Evolutionary conservation across 2,888 invertebrate species (phyloP), one percentile per base, ranked within the genome.

Genomic region (Himalopsyche kuldschensis): DNA sequence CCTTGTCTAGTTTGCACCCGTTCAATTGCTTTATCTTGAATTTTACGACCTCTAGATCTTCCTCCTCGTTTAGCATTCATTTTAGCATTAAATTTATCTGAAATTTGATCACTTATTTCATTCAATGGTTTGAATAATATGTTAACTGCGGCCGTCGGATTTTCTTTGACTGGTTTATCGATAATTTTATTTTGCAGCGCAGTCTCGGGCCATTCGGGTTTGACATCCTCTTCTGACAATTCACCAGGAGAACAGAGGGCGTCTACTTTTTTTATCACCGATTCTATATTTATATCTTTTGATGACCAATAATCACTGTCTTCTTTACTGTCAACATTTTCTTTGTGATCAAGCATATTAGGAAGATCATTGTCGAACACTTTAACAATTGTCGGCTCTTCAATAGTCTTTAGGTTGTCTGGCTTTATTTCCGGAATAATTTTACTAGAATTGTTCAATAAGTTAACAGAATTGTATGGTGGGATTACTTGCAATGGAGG

Each of bases 191-290:
- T 87, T 84, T 85, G 15, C 15, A 78, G 80, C 27, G 11, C 78
- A 24, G 80, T 81, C 24, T 31, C 24, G 10, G 86, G 4, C 88
- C 88, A 82, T 86, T 88, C 47, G 88, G 88, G 79, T 87, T 89
- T 90, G 46, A 88, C 88, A 75, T 87, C 83, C 86, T 89, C 89
- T 86, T 90, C 90, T 3, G 90, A 90, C 55, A 90, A 85, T 86
- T 91, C 90, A 86, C 92, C 92, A 11, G 89, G 89, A 6, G 91
- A 90, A 88, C 95, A 94, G 63, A 95, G 89, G 0, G 94, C 94
- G 87, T 95, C 95, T 0, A 95, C 94, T 87, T 95, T 95, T 89
- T 96, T 96, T 85, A 96, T 96, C 1, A 96, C 96, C 27, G 96
- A 96, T 87, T 96, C 96, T 86, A 96, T 95, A 88, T 95, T 96